Evolutionary conservation across 2,888 invertebrate species (phyloP).

Genomic region (Xylota segnis): DNA sequence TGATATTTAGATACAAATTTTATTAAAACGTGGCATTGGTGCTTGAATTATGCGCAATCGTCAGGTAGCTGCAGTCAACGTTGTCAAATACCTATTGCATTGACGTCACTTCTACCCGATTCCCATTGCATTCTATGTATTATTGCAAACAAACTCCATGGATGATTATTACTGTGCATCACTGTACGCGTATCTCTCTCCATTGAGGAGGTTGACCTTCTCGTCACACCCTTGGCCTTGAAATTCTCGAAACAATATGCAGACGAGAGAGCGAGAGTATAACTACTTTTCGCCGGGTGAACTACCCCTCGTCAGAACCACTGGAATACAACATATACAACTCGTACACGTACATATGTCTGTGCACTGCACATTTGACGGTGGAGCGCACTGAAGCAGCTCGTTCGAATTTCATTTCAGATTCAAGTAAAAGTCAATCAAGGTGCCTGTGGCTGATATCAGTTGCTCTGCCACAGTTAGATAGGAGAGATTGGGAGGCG

Average conservation of each 20-base stretch:
- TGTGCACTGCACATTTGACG: slow-evolving; percentile 32
- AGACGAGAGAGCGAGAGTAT: slow-evolving; percentile 57
- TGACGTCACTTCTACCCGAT: too few species aligned
- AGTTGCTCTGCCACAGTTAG: slow-evolving; percentile 41
- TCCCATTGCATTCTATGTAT: not conserved
- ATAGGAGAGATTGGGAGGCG: slow-evolving; percentile 49
- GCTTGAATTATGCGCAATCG: too few species aligned
- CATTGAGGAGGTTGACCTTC: slow-evolving; percentile 71
- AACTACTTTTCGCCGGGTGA: slow-evolving; percentile 46
- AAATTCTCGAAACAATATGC: slow-evolving; percentile 50
- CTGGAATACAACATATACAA: slow-evolving; percentile 13
- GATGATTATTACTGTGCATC: slow-evolving; percentile 25
- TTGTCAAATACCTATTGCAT: too few species aligned
- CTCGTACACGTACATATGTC: not conserved
- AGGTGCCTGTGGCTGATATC: slow-evolving; percentile 42
- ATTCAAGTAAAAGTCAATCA: slow-evolving; percentile 49
- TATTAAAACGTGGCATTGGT: too few species aligned
- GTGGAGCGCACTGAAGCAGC: slow-evolving; percentile 33
- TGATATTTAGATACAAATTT: too few species aligned
- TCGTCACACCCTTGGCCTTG: slow-evolving; percentile 75
- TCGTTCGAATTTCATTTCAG: slow-evolving; percentile 39
- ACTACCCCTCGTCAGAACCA: slow-evolving; percentile 31
- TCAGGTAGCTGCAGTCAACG: too few species aligned
- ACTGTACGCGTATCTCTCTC: slow-evolving; percentile 56
- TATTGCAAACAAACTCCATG: not conserved